Evolutionary conservation across 2,797 vertebrate species (phyloP).

Genomic region (Streptopelia turtur): DNA sequence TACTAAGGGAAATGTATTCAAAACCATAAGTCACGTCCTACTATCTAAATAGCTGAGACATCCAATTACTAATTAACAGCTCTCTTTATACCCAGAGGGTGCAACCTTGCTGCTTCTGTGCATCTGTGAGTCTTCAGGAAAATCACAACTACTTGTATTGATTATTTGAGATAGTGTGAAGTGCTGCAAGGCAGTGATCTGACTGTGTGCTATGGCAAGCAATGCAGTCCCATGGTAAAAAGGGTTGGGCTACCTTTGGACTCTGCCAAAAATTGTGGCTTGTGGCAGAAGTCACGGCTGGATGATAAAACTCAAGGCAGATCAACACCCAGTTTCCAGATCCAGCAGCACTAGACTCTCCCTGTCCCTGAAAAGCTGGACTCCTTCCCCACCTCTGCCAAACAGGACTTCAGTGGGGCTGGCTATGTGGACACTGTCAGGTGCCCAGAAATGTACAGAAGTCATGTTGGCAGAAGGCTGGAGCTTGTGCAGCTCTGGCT

Average conservation of each 20-base stretch:
- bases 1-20: constrained; percentile 6
- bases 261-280: not conserved
- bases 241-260: not conserved
- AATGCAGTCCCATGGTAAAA: not conserved
- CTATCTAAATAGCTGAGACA: not conserved
- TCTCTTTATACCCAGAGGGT: constrained; percentile 2
- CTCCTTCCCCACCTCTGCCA: not conserved
- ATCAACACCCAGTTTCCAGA: not conserved
- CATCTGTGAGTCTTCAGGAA: not conserved
- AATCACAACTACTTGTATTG: not conserved
- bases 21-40: not conserved
- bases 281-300: accelerated
- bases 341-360: not conserved
- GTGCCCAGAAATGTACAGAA: not conserved
- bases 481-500: not conserved
- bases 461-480: not conserved
- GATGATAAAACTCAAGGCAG: not conserved
- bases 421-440: accelerated
- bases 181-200: not conserved
- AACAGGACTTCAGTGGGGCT: not conserved
- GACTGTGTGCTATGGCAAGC: not conserved
- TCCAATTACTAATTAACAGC: constrained; percentile 26
- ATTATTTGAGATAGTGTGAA: not conserved
- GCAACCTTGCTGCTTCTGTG: not conserved
- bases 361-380: not conserved